Conservation (phyloP, 2,888 invertebrate species). For the Ischnus inquisitorius region DNA sequence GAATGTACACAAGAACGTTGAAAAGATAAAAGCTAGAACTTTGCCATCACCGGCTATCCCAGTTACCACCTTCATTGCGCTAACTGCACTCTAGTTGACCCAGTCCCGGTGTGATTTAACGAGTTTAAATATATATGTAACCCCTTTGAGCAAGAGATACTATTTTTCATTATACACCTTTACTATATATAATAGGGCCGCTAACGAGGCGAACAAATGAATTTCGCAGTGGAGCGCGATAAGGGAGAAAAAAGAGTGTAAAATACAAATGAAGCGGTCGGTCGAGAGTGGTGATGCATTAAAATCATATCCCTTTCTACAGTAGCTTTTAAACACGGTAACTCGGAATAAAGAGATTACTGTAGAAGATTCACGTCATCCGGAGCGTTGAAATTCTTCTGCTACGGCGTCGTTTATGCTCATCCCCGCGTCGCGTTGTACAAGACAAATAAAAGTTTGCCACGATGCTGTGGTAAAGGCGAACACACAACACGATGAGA, state of each 20-base stretch:
- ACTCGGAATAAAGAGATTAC: conserved; percentile 43
- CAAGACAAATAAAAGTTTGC: conserved; percentile 52
- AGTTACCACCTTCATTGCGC: conserved; percentile 4
- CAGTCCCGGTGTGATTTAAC: conserved; percentile 41
- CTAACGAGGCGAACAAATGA: conserved; percentile 46
- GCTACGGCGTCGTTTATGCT: conserved; percentile 43
- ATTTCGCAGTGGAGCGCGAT: conserved; percentile 17
- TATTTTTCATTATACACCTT: conserved; percentile 44
- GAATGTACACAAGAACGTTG: not conserved
- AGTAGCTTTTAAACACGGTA: conserved; percentile 13
- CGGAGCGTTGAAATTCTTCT: conserved; percentile 51
- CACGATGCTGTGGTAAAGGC: conserved; percentile 25
- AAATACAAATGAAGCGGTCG: conserved; percentile 34
- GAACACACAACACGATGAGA: conserved; percentile 56
- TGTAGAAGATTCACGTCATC: conserved; percentile 48
- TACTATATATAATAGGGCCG: conserved; percentile 45
- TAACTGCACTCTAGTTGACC: conserved; percentile 22
- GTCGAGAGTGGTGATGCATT: conserved; percentile 22
- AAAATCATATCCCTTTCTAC: conserved; percentile 33
- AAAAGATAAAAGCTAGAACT: conserved; percentile 7
- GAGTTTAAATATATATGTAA: conserved; percentile 50
- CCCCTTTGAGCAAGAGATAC: not conserved
- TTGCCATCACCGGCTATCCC: conserved; percentile 9
- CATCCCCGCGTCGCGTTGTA: conserved; percentile 14
- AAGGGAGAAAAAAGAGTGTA: conserved; percentile 5